Percentiles rank a stretch among this genome's conserved stretches.
These are phyloP conservation scores for Melanostigma gelatinosum DNA, from an alignment of 2,113 vertebrate species.

Conservation along the genomic window DNA sequence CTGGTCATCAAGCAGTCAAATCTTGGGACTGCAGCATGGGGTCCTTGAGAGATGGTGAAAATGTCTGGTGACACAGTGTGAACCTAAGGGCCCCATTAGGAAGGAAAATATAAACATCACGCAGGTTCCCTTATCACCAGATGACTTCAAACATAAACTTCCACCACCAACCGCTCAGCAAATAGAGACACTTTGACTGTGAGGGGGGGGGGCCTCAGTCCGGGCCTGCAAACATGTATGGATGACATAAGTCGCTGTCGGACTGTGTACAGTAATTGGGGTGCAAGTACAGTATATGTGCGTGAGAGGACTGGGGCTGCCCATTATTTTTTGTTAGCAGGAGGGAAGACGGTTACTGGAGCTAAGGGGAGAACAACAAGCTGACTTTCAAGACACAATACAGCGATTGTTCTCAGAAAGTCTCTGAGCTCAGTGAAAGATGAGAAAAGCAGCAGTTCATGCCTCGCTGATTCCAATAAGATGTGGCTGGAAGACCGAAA, in stretches of 20 bases:
- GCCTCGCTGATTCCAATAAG: conserved; percentile 29
- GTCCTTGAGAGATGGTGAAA: conserved; percentile 20
- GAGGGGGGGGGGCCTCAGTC: neutral
- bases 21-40: neutral
- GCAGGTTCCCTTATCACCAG: conserved; percentile 30
- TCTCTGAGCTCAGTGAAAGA: conserved; percentile 38
- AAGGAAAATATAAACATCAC: conserved; percentile 52
- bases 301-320: conserved; percentile 15
- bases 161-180: conserved; percentile 10
- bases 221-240: conserved; percentile 20
- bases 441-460: conserved; percentile 34
- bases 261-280: conserved; percentile 32
- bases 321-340: conserved; percentile 39
- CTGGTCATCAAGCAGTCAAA: conserved; percentile 17
- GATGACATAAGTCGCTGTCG: conserved; percentile 33
- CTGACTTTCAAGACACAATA: conserved; percentile 37
- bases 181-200: conserved; percentile 8
- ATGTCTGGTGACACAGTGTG: conserved; percentile 36
- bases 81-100: conserved; percentile 35
- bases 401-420: conserved; percentile 49
- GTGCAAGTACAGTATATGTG: conserved; percentile 26
- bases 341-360: conserved; percentile 24
- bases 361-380: conserved; percentile 21
- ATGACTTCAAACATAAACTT: conserved; percentile 58
- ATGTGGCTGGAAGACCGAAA: neutral